Conservation (phyloP, 2,888 invertebrate species). For the Hypsopygia costalis region DNA sequence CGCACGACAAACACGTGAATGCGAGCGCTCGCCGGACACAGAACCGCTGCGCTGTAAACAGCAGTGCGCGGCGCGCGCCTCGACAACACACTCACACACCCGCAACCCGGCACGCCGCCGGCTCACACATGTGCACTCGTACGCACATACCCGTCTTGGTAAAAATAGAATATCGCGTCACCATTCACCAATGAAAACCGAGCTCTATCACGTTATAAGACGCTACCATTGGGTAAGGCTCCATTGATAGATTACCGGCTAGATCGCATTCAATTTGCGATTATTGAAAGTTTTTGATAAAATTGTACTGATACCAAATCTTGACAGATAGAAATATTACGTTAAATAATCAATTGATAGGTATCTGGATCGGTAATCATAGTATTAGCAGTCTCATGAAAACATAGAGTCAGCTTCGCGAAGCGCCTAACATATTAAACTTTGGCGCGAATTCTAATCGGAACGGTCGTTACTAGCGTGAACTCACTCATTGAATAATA, state of each 20-base stretch:
- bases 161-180: slow-evolving; percentile 72
- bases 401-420: slow-evolving; percentile 10
- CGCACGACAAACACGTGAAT: slow-evolving; percentile 71
- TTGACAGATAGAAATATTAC: slow-evolving; percentile 44
- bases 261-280: slow-evolving; percentile 68
- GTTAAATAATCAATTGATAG: slow-evolving; percentile 27
- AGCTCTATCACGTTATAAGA: slow-evolving; percentile 51
- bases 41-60: slow-evolving; percentile 80
- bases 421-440: slow-evolving; percentile 25
- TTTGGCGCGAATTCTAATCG: slow-evolving; percentile 43
- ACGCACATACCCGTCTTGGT: slow-evolving; percentile 58
- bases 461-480: slow-evolving; percentile 20
- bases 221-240: slow-evolving; percentile 54
- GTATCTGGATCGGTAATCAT: slow-evolving; percentile 3
- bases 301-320: slow-evolving; percentile 67
- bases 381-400: background rate
- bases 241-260: slow-evolving; percentile 67
- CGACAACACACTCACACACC: slow-evolving; percentile 69
- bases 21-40: slow-evolving; percentile 83
- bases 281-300: slow-evolving; percentile 76
- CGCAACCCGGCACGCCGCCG: slow-evolving; percentile 36
- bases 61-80: slow-evolving; percentile 64
- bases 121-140: slow-evolving; percentile 41
- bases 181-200: slow-evolving; percentile 49
- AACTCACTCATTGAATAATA: slow-evolving; percentile 6